Base-by-base conservation (phyloP, 2,797 vertebrate species). In the Acanthopagrus latus region DNA sequence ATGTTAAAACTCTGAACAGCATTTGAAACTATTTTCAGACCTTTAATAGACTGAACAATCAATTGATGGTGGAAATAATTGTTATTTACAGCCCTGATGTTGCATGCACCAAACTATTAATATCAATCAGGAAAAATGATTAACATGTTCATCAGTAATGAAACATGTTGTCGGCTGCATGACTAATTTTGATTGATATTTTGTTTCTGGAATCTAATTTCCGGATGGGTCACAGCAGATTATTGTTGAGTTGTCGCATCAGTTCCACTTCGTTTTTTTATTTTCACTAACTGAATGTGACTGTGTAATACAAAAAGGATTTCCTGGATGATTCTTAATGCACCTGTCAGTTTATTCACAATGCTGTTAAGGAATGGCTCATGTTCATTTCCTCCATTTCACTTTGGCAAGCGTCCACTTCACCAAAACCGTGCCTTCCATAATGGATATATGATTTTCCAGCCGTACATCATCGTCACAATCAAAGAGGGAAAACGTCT, bases 401-500 rank as follows among this genome's bases (percentile, higher is more conserved):
- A 51, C 33, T 65, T 64, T 76, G 48, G 74, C 55, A 47, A 8
- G 21, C 2, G 0, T 73, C 33, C 59, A 73, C 6, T 68, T 67
- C 11, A 44, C 33, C 56, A 43, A 69, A 75, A 62, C 11, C 21
- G 29, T 46, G 7, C 20, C 18, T 14, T 58, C 69, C 21, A 56
- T 10, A 29, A 47, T 38, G 12, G 74, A 38, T 66, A 41, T 60
- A 64, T 82, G 48, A 23, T 50, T 59, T 41, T 62, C 41, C 29
- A 56, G 12, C 21, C 41, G 3, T 33, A 51, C 57, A 21, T 77
- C 58, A 57, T 17, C 23, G 3, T 11, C 12, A 1, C 27, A 38
- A 51, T 17, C 44, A 46, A 71, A 57, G 18, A 80, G 63, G 46
- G 71, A 73, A 73, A 46, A 41, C 18, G 72, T 52, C 29, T 29